Evolutionary conservation across 2,888 invertebrate species (phyloP).

Genomic region (Sipunculus nudus): DNA sequence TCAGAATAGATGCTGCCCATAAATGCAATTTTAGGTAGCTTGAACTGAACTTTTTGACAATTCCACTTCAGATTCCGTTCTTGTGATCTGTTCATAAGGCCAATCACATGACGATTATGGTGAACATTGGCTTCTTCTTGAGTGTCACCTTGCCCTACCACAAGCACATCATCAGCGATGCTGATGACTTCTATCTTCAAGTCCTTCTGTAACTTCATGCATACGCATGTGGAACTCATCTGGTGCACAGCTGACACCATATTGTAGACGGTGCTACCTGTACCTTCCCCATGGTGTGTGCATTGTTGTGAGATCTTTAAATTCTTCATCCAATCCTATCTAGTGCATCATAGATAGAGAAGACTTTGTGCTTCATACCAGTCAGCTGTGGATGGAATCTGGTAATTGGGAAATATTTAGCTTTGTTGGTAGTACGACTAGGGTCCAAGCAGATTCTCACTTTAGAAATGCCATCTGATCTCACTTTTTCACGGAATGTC

Average conservation of each 20-base stretch:
- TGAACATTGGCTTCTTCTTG: slow-evolving; percentile 10
- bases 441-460: slow-evolving; percentile 16
- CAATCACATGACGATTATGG: slow-evolving; percentile 5
- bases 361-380: not conserved
- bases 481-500: not conserved
- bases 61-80: slow-evolving; percentile 1
- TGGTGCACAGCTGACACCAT: slow-evolving; percentile 14
- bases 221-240: slow-evolving; percentile 18
- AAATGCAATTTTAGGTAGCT: slow-evolving; percentile 1
- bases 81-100: slow-evolving; percentile 7
- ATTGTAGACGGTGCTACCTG: slow-evolving; percentile 11
- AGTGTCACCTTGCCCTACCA: slow-evolving; percentile 14
- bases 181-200: not conserved
- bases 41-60: slow-evolving; percentile 1
- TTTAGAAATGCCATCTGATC: slow-evolving; percentile 5
- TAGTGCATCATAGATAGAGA: slow-evolving; percentile 4
- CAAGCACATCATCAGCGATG: slow-evolving; percentile 14
- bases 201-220: slow-evolving; percentile 5
- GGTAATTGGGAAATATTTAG: slow-evolving; percentile 6
- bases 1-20: slow-evolving; percentile 3
- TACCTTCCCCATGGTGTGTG: slow-evolving; percentile 11
- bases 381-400: slow-evolving; percentile 10
- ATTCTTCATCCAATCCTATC: slow-evolving; percentile 1
- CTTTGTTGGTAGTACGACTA: slow-evolving; percentile 17
- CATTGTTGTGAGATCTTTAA: slow-evolving; percentile 10